phyloP scores from a whole-genome alignment of 1,140 invertebrate genomes.

The Eriocheir sinensis region DNA sequence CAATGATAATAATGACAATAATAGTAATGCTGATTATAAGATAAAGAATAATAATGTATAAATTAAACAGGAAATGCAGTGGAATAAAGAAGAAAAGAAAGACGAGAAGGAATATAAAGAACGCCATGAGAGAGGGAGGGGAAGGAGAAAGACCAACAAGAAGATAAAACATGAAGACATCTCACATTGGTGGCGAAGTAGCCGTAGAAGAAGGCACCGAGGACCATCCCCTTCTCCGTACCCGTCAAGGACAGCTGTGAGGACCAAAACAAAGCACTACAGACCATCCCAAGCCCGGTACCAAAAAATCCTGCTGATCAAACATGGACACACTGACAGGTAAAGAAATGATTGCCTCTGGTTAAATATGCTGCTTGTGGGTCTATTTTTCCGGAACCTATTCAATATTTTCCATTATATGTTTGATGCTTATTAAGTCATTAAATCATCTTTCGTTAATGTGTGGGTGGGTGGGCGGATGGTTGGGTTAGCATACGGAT shows the following conservation, averaged over 20 bases:
- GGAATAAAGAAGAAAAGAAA: not conserved
- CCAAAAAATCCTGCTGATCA: no score
- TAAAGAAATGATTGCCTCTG: no score
- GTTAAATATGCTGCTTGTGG: no score
- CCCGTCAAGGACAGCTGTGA: conserved; percentile 42
- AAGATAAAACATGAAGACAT: not conserved
- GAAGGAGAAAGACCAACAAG: not conserved
- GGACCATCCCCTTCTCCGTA: conserved; percentile 51
- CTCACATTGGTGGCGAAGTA: conserved; percentile 66
- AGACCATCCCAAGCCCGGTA: not conserved
- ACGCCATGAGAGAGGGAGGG: not conserved
- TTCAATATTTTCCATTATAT: no score
- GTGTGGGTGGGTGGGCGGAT: no score
- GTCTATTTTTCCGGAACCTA: no score
- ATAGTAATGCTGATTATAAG: not conserved
- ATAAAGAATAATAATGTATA: not conserved
- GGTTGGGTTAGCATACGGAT: no score
- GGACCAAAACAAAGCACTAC: not conserved
- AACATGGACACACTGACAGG: no score
- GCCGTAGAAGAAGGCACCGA: conserved; percentile 63
- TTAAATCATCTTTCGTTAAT: no score
- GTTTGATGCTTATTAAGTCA: no score
- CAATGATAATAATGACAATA: not conserved
- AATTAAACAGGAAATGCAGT: not conserved
- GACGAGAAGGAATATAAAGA: not conserved